Evolutionary conservation across 2,888 invertebrate species (phyloP).

Genomic region (Sialis lutaria): DNA sequence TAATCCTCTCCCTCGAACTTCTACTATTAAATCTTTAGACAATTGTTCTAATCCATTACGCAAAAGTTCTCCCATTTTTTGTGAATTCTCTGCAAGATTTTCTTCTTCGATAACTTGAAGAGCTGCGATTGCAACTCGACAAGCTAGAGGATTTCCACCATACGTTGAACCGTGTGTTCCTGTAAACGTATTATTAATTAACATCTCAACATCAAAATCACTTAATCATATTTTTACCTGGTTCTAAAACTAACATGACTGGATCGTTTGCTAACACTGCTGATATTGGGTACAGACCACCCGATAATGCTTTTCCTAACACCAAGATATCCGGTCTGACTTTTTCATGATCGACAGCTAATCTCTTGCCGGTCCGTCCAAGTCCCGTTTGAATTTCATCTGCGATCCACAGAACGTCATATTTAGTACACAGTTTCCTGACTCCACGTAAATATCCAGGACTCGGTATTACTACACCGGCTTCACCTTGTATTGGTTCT

Average conservation of each 20-base stretch:
- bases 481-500: slow-evolving; percentile 78
- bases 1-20: slow-evolving; percentile 59
- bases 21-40: slow-evolving; percentile 41
- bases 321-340: slow-evolving; percentile 61
- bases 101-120: slow-evolving; percentile 59
- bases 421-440: slow-evolving; percentile 51
- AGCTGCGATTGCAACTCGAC: slow-evolving; percentile 55
- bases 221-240: slow-evolving; percentile 28
- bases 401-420: slow-evolving; percentile 68
- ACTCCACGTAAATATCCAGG: slow-evolving; percentile 54
- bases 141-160: slow-evolving; percentile 68
- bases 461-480: slow-evolving; percentile 59
- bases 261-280: slow-evolving; percentile 50
- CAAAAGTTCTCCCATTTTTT: slow-evolving; percentile 48
- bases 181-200: slow-evolving; percentile 8
- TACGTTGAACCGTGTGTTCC: slow-evolving; percentile 67
- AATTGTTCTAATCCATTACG: slow-evolving; percentile 39
- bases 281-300: slow-evolving; percentile 62
- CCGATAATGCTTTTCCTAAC: slow-evolving; percentile 69
- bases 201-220: not conserved
- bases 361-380: slow-evolving; percentile 58
- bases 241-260: slow-evolving; percentile 53
- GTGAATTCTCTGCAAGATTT: slow-evolving; percentile 52
- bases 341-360: slow-evolving; percentile 56
- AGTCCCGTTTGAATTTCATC: slow-evolving; percentile 77